Evolutionary conservation across 2,888 invertebrate genomes (phyloP).

Genomic region (Apotomis capreana): DNA sequence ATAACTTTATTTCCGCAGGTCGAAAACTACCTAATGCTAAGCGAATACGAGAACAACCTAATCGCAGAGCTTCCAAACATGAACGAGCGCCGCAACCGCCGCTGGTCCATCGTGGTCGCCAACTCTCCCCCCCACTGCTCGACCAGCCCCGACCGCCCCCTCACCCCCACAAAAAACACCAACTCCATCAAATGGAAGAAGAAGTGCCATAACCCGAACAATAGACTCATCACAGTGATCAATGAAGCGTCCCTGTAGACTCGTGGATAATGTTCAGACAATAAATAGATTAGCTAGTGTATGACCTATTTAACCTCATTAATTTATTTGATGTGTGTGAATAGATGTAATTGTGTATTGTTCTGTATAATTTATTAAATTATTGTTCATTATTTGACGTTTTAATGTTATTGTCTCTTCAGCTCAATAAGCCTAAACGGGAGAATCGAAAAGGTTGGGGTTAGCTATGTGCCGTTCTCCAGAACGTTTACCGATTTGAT

Average conservation of each 20-base stretch:
- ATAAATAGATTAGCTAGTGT: conserved; percentile 73
- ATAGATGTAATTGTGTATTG: conserved; percentile 78
- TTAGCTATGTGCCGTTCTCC: too few relatives aligned
- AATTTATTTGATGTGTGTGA: conserved; percentile 82
- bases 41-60: conserved; percentile 93
- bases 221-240: conserved; percentile 89
- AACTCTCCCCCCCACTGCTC: conserved; percentile 64
- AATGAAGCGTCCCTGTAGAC: conserved; percentile 87
- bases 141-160: conserved; percentile 60
- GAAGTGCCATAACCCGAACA: conserved; percentile 82
- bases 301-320: conserved; percentile 81
- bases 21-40: conserved; percentile 93
- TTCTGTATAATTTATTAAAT: conserved; percentile 81
- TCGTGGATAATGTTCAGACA: conserved; percentile 71
- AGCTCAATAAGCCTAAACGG: too few relatives aligned
- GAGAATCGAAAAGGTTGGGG: not conserved
- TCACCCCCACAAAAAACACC: conserved; percentile 63
- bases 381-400: conserved; percentile 57
- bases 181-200: conserved; percentile 76
- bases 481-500: too few relatives aligned
- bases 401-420: conserved; percentile 4
- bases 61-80: conserved; percentile 90
- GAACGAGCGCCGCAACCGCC: conserved; percentile 87
- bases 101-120: conserved; percentile 87
- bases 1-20: conserved; percentile 75